Conservation (phyloP, 1,140 invertebrate species). For the Trialeurodes vaporariorum region DNA sequence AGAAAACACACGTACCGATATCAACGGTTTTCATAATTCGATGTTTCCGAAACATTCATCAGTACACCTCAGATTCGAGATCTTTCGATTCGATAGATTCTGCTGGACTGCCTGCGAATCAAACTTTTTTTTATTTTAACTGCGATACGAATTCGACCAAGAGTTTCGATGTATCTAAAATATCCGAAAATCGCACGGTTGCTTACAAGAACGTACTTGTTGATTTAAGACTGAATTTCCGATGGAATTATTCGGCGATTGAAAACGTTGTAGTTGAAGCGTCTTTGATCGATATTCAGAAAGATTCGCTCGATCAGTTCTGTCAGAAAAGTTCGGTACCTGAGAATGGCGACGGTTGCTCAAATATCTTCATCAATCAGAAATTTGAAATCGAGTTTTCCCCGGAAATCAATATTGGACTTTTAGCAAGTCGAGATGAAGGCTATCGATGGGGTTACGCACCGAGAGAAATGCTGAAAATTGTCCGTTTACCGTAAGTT, state of each 20-base stretch:
- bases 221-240: neutral
- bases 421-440: too few relatives aligned
- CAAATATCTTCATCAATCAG: neutral
- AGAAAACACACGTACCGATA: too few relatives aligned
- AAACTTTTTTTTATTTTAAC: too few relatives aligned
- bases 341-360: neutral
- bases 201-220: neutral
- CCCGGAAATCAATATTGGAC: neutral
- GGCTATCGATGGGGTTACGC: neutral
- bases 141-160: too few relatives aligned
- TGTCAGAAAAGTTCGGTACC: neutral
- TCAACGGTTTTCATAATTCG: too few relatives aligned
- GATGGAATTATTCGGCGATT: neutral
- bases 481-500: neutral
- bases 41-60: too few relatives aligned
- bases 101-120: too few relatives aligned
- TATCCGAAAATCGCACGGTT: too few relatives aligned
- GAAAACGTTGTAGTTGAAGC: neutral
- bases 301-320: neutral
- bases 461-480: neutral
- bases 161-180: too few relatives aligned
- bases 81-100: too few relatives aligned
- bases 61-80: too few relatives aligned
- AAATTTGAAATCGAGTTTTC: neutral
- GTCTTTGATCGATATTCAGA: neutral